Evolutionary conservation across 2,888 invertebrate genomes (phyloP).

Genomic region (Strigamia maritima): DNA sequence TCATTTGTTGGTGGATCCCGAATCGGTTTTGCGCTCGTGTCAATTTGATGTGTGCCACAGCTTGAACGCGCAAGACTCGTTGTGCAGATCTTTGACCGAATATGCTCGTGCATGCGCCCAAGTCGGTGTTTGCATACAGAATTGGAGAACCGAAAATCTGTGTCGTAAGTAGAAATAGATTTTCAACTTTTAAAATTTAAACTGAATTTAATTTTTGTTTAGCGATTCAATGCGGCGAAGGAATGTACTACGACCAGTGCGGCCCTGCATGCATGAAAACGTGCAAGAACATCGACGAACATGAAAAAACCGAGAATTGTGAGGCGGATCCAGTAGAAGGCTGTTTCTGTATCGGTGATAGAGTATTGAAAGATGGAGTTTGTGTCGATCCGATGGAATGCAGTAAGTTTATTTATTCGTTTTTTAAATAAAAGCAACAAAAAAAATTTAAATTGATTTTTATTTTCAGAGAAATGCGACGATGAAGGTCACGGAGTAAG

Average conservation of each 20-base stretch:
- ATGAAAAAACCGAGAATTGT: slow-evolving; percentile 47
- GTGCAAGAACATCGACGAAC: slow-evolving; percentile 62
- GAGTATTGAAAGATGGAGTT: slow-evolving; percentile 66
- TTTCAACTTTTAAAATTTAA: neutral
- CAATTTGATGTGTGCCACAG: slow-evolving; percentile 64
- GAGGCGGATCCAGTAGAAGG: slow-evolving; percentile 62
- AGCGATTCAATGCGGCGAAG: slow-evolving; percentile 55
- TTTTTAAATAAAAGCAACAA: no score
- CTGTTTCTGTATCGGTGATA: slow-evolving; percentile 77
- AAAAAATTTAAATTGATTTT: neutral
- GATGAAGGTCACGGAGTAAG: slow-evolving; percentile 60
- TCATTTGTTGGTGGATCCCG: slow-evolving; percentile 68
- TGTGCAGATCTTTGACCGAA: slow-evolving; percentile 65
- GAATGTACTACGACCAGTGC: slow-evolving; percentile 58
- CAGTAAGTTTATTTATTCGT: slow-evolving; percentile 37
- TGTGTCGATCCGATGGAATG: slow-evolving; percentile 68
- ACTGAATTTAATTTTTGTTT: neutral
- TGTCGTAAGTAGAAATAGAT: slow-evolving; percentile 56
- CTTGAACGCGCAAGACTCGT: slow-evolving; percentile 54
- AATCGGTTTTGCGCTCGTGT: slow-evolving; percentile 66
- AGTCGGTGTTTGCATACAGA: slow-evolving; percentile 65
- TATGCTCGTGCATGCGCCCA: slow-evolving; percentile 70
- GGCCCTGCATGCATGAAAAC: slow-evolving; percentile 63
- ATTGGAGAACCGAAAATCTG: slow-evolving; percentile 64
- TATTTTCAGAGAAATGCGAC: slow-evolving; percentile 63